Conservation (phyloP, 2,797 vertebrate species). For the Todus mexicanus region DNA sequence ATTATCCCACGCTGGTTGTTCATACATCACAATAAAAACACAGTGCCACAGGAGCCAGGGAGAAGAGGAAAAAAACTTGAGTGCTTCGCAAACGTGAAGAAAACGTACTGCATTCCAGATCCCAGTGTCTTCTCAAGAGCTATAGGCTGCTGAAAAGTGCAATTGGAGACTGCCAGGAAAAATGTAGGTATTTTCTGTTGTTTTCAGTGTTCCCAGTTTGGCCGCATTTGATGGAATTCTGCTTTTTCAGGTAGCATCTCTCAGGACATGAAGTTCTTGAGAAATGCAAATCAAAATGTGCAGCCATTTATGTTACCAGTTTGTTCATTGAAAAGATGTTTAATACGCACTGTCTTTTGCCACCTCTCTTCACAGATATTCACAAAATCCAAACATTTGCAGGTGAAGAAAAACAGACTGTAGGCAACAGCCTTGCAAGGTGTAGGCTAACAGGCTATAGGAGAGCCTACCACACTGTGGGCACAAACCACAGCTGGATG, state of each 20-base stretch:
- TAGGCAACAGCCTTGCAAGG: background rate
- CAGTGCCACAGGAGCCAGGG: background rate
- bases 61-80: background rate
- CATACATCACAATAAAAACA: background rate
- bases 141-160: background rate
- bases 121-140: background rate
- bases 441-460: background rate
- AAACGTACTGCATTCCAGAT: background rate
- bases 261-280: background rate
- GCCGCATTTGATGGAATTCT: background rate
- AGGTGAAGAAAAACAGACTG: background rate
- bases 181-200: background rate
- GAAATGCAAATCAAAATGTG: background rate
- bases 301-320: background rate
- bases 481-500: background rate
- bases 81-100: background rate
- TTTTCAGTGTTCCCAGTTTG: background rate
- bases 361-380: background rate
- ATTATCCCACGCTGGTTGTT: background rate
- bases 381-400: background rate
- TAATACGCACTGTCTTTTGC: rapidly evolving
- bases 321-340: background rate
- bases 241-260: background rate
- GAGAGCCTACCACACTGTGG: background rate
- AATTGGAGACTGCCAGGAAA: background rate